Evolutionary conservation across 2,888 invertebrate genomes (phyloP).

Genomic region (Bibio marci): DNA sequence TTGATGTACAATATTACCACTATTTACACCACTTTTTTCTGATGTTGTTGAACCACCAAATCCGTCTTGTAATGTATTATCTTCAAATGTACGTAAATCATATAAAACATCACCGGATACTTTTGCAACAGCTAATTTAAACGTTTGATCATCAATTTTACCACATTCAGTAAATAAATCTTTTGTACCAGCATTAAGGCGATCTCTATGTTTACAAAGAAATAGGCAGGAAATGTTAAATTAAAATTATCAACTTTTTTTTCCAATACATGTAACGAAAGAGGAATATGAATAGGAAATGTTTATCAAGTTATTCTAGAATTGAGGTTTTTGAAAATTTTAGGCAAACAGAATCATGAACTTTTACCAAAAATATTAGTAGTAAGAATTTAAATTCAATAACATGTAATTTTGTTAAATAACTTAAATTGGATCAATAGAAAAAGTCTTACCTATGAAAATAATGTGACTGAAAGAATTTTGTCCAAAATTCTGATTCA

Average conservation of each 20-base stretch:
- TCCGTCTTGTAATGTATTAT: slow-evolving; percentile 44
- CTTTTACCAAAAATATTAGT: no score
- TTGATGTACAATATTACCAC: slow-evolving; percentile 59
- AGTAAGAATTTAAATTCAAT: no score
- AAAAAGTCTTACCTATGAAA: slow-evolving; percentile 75
- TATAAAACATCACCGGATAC: slow-evolving; percentile 68
- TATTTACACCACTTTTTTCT: slow-evolving; percentile 23
- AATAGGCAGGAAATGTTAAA: no score
- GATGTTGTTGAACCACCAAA: slow-evolving; percentile 34
- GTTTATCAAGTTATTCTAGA: no score
- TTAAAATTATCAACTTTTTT: no score
- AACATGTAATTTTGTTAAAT: no score
- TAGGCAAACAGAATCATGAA: no score
- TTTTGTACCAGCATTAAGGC: slow-evolving; percentile 75
- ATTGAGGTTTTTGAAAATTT: no score
- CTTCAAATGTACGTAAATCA: slow-evolving; percentile 69
- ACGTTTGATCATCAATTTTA: slow-evolving; percentile 77
- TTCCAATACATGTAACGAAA: no score
- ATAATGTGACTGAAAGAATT: slow-evolving; percentile 99
- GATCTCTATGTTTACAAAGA: slow-evolving; percentile 39
- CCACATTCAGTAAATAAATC: slow-evolving; percentile 97
- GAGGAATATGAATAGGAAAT: no score
- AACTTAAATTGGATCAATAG: no score
- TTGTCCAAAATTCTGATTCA: slow-evolving; percentile 97
- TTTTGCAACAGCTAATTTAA: slow-evolving; percentile 57